Evolutionary conservation across 2,888 invertebrate species (phyloP).

Genomic region (Corythucha ciliata): DNA sequence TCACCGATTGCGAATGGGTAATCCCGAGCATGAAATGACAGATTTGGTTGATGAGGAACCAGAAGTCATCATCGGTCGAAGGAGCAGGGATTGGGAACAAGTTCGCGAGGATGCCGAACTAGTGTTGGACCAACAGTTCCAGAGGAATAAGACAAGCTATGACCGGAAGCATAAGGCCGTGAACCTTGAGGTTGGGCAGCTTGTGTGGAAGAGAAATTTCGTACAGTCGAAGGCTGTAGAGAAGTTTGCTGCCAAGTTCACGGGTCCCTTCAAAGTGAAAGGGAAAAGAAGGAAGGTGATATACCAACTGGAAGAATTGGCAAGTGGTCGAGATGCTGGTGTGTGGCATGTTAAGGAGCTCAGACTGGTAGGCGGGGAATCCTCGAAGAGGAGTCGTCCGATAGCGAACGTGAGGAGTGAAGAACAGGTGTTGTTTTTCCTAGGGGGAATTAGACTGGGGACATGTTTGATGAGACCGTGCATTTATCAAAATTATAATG

Average conservation of each 20-base stretch:
- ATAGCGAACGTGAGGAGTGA: too few species aligned
- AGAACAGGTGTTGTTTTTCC: too few species aligned
- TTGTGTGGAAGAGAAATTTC: background rate
- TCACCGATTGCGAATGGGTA: background rate
- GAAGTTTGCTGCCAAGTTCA: slow-evolving; percentile 2
- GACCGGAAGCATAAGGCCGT: background rate
- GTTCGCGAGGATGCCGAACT: too few species aligned
- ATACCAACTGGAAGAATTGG: background rate
- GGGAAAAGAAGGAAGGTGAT: background rate
- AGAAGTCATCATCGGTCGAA: background rate
- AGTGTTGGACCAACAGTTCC: background rate
- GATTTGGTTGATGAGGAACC: background rate
- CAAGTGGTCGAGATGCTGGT: slow-evolving; percentile 1
- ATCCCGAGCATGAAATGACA: background rate
- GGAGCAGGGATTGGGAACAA: background rate
- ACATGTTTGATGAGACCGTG: too few species aligned
- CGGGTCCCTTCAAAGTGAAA: background rate
- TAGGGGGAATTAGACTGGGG: too few species aligned
- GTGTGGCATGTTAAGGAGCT: slow-evolving; percentile 13
- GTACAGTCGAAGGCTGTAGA: background rate
- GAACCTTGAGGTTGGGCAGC: background rate
- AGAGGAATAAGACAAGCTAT: background rate
- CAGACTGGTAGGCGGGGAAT: too few species aligned
- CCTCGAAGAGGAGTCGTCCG: too few species aligned
- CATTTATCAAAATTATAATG: too few species aligned